Base-by-base conservation (phyloP, 2,888 invertebrate species). In the Tortricodes alternella region DNA sequence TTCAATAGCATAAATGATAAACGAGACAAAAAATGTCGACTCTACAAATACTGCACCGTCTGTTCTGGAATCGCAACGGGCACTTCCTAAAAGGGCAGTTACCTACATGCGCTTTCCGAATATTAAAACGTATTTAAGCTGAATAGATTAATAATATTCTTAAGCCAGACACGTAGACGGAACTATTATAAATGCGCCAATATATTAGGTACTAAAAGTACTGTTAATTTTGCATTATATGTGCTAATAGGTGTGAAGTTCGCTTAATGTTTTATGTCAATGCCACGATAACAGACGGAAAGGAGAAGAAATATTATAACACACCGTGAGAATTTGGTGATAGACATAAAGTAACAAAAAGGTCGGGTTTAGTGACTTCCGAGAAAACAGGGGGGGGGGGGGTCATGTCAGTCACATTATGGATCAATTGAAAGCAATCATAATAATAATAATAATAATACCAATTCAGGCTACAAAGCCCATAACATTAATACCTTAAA, bases 181-280 rank as follows among this genome's bases (percentile, higher is more conserved):
- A 83, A 88, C 83, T 84, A 78, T 79, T 76, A 74, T 72, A 76
- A 56, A 75, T 76, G 43, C 68, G 78, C 74, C 72, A 78, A 75
- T 66, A n/a, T 29, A 29, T n/a, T 70, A 84, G 86, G 85, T 86
- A 83, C 83, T 74, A 80, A 76, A 65, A 73, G 73, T 78, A 84
- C 85, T 76, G 85, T 84, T 84, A 82, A 70, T 68, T 69, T 74
- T 68, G 70, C 16, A 29, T 39, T 43, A 38, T 44, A 37, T 51
- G 50, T 44, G 51, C 35, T 35, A 51, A 43, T 43, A 24, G 51
- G 35, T 24, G 18, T 24, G 34, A 34, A 43, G 24, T 23, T 19
- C 21, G 34, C 27, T 35, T 21, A 2, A 23, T 46, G 16, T 43
- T n/a, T 8, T 16, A 15, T 4, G 13, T 38, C 9, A n/a, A n/a